Percentiles rank a stretch among this genome's conserved stretches.
phyloP scores from a whole-genome alignment of 2,888 invertebrate species.

The Napeogenes inachia region DNA sequence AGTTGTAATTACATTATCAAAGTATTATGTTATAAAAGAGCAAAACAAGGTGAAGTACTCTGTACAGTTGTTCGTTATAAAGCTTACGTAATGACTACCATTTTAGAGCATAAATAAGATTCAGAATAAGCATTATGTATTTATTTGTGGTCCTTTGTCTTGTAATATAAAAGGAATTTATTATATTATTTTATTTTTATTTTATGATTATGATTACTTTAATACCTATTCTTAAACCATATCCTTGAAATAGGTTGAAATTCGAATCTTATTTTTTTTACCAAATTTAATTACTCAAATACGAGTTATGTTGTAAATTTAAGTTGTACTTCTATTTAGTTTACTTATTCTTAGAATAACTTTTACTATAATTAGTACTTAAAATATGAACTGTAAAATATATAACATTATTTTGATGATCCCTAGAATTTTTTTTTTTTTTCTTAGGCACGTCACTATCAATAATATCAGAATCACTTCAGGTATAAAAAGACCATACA shows the following conservation, averaged over 20 bases:
- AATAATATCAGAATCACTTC: neutral
- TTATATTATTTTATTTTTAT: neutral
- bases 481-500: neutral
- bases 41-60: neutral
- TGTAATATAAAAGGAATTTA: neutral
- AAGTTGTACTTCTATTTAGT: too few relatives aligned
- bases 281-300: too few relatives aligned
- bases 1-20: neutral
- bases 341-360: too few relatives aligned
- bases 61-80: slow-evolving; percentile 5
- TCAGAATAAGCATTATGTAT: neutral
- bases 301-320: too few relatives aligned
- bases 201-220: too few relatives aligned
- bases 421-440: neutral
- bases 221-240: too few relatives aligned
- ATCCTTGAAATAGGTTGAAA: too few relatives aligned
- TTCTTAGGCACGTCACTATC: neutral
- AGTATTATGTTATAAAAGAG: neutral
- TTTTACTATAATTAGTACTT: too few relatives aligned
- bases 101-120: neutral
- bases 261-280: too few relatives aligned
- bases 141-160: neutral
- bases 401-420: neutral
- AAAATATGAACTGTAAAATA: too few relatives aligned
- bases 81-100: slow-evolving; percentile 21